Conservation (phyloP, 2,888 invertebrate genomes). For the Sepiola atlantica region DNA sequence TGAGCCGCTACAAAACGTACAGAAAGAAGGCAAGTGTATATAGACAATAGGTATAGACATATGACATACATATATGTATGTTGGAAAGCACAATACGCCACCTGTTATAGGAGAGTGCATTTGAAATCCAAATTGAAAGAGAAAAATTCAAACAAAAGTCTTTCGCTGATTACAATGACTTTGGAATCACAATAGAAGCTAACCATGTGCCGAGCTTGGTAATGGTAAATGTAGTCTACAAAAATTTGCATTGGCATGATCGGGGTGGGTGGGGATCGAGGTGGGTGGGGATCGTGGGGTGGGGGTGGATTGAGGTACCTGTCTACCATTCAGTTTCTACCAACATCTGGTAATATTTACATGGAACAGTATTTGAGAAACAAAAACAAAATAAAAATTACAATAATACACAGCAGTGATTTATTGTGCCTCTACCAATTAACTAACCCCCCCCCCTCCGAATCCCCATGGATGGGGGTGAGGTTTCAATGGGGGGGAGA, state of each 20-base stretch:
- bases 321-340: neutral
- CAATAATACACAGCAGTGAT: neutral
- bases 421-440: neutral
- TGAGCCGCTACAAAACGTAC: neutral
- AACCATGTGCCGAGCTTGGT: neutral
- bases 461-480: no score
- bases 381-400: neutral
- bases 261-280: no score
- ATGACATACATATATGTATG: neutral
- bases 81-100: neutral
- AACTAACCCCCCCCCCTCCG: neutral
- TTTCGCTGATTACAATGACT: neutral
- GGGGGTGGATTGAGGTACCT: no score
- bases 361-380: neutral
- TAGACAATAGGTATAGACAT: neutral
- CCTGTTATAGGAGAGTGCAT: neutral
- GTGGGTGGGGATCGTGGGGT: no score
- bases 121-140: neutral
- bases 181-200: neutral
- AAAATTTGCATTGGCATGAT: neutral
- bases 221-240: neutral
- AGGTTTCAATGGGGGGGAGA: no score
- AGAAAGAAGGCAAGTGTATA: neutral
- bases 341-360: neutral
- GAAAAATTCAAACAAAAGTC: neutral